Base-by-base conservation (phyloP, 2,797 vertebrate genomes). In the Poecile montanus region DNA sequence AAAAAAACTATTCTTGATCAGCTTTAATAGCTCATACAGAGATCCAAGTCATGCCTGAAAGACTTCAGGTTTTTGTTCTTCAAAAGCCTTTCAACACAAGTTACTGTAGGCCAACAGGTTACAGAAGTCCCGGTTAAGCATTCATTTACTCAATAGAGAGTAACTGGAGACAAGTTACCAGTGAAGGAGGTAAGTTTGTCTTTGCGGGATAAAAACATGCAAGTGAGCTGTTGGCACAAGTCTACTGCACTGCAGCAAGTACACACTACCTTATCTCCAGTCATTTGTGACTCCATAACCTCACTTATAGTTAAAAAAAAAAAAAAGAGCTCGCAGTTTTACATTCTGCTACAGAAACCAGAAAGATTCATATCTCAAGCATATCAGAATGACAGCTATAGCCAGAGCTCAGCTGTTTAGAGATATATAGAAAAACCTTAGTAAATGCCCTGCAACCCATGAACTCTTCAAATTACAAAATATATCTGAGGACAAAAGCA, bases 31-130 rank as follows among this genome's bases (percentile, higher is more conserved):
- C 42, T 74, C 65, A 48, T 2, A 0, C n/a, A 87, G 78, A 95
- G 65, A 89, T 89, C 65, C 54, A 92, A 93, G 62, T 61, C 50
- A 42, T 13, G 15, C 21, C 58, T 68, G 38, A 45, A 53, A 92
- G 61, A 76, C 67, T 32, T 82, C 44, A 88, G 40, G 72, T 47
- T 94, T 93, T 92, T 89, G 62, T 57, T 90, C 86, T 94, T 91
- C 86, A 90, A 91, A 93, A 91, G 63, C 48, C 36, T 94, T 66
- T 67, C 3, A 8, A 74, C 54, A 84, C 27, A 57, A 72, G 73
- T 84, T 68, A 90, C 58, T 56, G 36, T 15, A 86, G 50, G 73
- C 44, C 88, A 94, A 91, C 44, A 91, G 81, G 54, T 91, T 92
- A 91, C 47, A 29, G 70, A 65, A 90, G 63, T 44, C 51, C n/a